Percentiles rank a stretch among this genome's conserved stretches.
Conservation (phyloP, 2,797 vertebrate species). For the Orestias chungarensis region DNA sequence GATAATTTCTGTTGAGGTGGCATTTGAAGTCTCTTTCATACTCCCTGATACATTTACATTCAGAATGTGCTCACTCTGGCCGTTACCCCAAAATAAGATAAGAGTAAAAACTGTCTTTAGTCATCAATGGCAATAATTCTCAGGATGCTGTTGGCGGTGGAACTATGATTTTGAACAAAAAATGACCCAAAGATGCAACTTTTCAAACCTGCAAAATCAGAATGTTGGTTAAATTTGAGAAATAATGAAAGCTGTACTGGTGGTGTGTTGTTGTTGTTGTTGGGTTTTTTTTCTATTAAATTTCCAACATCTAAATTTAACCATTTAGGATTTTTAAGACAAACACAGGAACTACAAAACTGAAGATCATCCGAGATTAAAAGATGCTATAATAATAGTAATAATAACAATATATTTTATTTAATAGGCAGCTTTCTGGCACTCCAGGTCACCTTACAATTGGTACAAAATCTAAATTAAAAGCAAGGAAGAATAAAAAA, state of each 20-base stretch:
- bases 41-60: conserved; percentile 50
- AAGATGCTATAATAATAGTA: too few species aligned
- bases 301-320: not conserved
- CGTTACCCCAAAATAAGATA: conserved; percentile 39
- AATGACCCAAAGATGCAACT: not conserved
- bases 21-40: conserved; percentile 53
- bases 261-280: not conserved
- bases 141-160: too few species aligned
- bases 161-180: too few species aligned
- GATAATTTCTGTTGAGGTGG: conserved; percentile 41
- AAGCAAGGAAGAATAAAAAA: too few species aligned
- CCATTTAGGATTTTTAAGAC: not conserved
- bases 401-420: too few species aligned
- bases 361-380: not conserved
- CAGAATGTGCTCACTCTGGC: conserved; percentile 22
- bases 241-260: not conserved
- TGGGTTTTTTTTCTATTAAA: not conserved
- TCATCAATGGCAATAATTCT: too few species aligned
- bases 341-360: not conserved
- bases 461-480: too few species aligned
- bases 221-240: not conserved
- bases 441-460: too few species aligned
- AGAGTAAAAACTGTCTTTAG: not conserved
- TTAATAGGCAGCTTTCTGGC: too few species aligned
- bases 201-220: not conserved